Evolutionary conservation across 2,113 vertebrate genomes (phyloP), one percentile per base, ranked within the genome.

Genomic region (Oreochromis spilurus): DNA sequence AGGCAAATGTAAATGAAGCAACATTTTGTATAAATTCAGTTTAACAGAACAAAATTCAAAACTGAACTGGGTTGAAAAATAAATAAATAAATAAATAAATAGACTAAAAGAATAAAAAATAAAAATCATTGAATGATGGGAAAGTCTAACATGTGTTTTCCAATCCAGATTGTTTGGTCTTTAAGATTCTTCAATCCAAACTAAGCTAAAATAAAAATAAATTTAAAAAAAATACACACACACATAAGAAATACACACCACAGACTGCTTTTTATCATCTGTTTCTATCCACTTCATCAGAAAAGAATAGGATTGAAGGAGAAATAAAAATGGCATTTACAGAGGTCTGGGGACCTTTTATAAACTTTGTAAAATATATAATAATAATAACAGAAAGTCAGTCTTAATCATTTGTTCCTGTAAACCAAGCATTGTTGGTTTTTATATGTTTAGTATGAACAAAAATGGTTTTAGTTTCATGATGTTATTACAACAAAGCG

Each of bases 321-420:
- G 60, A 65, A 12, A 36, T 0, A 62, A 62, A 60, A 62, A 19
- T 19, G n/a, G 12, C 6, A 65, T 65, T n/a, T 36, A 17, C 16
- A 62, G 16, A n/a, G 60, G 12, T 65, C 16, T 65, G 17, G 2
- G 34, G 31, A 38, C 17, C 17, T 65, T 65, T 6, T 11, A n/a
- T 65, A 36, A 65, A 65, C 31, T 19, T 65, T 19, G 58, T 40
- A 10, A 40, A 40, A 40, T 40, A 40, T 26, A 26, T 26, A 26
- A 26, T 26, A 26, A 26, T 26, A 26, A 26, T 26, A 26, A 4
- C 26, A 26, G 26, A 26, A 26, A 26, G 26, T 26, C 55, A 65
- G 0, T n/a, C 60, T 3, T 36, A 65, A 38, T 0, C 13, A 38
- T 38, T 12, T 65, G 2, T 3, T 65, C 58, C 9, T 62, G 31